Conservation (phyloP, 2,113 vertebrate genomes). For the Cervus canadensis region DNA sequence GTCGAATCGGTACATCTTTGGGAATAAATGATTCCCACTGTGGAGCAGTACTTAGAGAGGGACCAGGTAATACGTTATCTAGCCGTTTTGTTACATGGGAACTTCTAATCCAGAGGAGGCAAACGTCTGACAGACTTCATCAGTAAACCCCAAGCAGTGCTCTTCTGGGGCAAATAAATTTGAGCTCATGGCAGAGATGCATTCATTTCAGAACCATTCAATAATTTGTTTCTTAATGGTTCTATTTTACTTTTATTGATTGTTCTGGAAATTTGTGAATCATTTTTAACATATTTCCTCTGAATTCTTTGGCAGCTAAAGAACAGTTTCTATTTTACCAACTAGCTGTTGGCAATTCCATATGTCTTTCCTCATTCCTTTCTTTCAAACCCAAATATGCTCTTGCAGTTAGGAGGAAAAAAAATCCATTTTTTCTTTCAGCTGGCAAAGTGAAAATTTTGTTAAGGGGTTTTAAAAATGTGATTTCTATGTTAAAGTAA, state of each 20-base stretch:
- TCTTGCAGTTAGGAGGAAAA: neutral
- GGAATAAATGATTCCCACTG: neutral
- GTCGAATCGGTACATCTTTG: neutral
- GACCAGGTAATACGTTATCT: accelerated
- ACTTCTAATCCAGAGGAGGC: neutral
- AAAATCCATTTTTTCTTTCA: neutral
- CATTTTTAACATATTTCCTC: neutral
- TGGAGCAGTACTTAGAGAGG: neutral
- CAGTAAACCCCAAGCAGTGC: neutral
- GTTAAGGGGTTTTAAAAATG: neutral
- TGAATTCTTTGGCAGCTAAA: neutral
- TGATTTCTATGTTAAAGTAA: neutral
- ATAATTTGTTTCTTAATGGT: neutral
- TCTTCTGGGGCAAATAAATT: neutral
- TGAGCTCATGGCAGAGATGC: neutral
- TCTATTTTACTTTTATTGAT: neutral
- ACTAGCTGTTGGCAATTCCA: neutral
- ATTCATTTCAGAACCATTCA: neutral
- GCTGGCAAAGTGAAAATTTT: neutral
- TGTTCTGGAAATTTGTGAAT: neutral
- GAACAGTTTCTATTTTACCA: neutral
- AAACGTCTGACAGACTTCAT: neutral
- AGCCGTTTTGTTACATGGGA: neutral
- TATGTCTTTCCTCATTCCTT: neutral
- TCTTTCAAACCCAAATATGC: neutral